phyloP scores from a whole-genome alignment of 1,140 invertebrate species.

The Drepana arcuata region DNA sequence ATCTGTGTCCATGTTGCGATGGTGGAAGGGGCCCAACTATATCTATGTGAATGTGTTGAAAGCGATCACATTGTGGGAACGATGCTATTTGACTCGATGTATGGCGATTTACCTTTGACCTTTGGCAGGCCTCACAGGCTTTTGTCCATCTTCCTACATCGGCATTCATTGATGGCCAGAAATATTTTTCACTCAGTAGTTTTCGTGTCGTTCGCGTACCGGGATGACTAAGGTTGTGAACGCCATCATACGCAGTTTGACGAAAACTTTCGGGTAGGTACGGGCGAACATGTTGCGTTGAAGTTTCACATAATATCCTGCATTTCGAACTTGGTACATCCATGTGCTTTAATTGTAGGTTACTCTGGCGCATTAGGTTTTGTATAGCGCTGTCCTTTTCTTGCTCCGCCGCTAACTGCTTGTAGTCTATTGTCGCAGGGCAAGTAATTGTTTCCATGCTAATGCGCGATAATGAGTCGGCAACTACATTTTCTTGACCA shows the following conservation, averaged over 20 bases:
- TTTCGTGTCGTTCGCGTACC: constrained; percentile 5
- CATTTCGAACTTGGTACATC: neutral
- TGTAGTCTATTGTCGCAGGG: constrained; percentile 8
- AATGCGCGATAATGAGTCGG: no score
- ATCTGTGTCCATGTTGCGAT: constrained; percentile 1
- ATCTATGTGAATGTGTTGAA: constrained; percentile 32
- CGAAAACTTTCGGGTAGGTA: constrained; percentile 2
- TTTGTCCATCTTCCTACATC: constrained; percentile 33
- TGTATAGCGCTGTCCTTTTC: neutral
- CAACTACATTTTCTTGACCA: no score
- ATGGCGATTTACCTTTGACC: constrained; percentile 8
- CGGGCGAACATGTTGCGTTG: neutral
- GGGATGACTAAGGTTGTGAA: constrained; percentile 6
- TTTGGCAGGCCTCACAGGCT: constrained; percentile 27
- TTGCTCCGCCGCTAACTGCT: constrained; percentile 2
- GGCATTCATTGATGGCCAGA: constrained; percentile 25
- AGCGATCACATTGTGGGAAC: constrained; percentile 27
- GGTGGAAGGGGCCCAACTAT: constrained; percentile 52
- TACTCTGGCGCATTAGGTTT: neutral
- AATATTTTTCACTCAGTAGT: constrained; percentile 3
- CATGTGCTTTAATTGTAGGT: constrained; percentile 1
- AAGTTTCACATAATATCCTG: constrained; percentile 3
- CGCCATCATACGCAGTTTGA: neutral
- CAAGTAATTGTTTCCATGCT: no score
- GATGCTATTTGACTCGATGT: neutral